Evolutionary conservation across 2,797 vertebrate genomes (phyloP).

Genomic region (Momotus momota): DNA sequence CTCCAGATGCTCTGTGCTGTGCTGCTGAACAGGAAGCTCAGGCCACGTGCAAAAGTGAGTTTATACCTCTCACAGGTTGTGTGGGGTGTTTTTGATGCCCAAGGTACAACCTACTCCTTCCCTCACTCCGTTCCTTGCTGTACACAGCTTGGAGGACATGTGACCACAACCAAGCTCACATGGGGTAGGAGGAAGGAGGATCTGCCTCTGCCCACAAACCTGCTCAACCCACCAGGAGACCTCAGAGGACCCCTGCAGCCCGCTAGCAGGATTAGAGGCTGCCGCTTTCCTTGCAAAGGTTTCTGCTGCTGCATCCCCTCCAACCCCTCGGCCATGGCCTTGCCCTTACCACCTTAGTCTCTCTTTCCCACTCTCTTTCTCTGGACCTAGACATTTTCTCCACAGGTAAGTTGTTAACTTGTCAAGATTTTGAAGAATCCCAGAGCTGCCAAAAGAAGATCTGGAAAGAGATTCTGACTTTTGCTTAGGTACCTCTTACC

Average conservation of each 20-base stretch:
- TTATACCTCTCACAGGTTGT: not conserved
- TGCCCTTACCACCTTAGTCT: not conserved
- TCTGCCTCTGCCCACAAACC: not conserved
- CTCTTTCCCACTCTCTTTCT: not conserved
- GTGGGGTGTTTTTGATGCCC: not conserved
- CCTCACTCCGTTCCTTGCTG: not conserved
- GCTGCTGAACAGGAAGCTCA: not conserved
- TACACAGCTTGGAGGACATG: rapidly evolving
- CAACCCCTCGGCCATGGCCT: not conserved
- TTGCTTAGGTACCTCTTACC: not conserved
- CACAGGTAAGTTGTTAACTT: not conserved
- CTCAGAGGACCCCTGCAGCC: not conserved
- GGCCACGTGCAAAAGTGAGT: rapidly evolving
- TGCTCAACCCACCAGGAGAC: not conserved
- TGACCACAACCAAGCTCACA: rapidly evolving
- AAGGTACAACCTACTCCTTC: not conserved
- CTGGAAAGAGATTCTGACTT: not conserved
- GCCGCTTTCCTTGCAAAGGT: not conserved
- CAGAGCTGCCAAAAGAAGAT: not conserved
- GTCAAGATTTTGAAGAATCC: not conserved
- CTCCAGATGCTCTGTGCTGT: not conserved
- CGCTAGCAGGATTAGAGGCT: not conserved
- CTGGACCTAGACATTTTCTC: not conserved
- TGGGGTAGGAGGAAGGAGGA: not conserved
- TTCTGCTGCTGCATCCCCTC: not conserved